Conservation (phyloP, 92 coral and sea anemone genomes). For the Zoanthus sociatus region DNA sequence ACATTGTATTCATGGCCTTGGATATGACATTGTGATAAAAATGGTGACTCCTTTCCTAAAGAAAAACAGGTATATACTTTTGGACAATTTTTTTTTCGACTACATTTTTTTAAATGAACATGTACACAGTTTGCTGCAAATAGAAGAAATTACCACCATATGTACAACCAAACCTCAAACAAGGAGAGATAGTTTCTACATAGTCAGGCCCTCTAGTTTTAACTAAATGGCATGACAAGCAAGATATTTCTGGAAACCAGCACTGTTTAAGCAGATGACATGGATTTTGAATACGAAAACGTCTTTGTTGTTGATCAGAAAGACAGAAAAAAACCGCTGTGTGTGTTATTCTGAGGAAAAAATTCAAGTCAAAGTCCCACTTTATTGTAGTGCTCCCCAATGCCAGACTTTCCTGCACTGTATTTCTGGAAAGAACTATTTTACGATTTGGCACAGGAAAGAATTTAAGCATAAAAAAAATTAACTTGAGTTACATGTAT, state of each 20-base stretch:
- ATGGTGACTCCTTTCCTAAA: slow-evolving; percentile 60
- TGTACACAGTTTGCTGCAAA: slow-evolving; percentile 50
- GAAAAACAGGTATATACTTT: slow-evolving; percentile 34
- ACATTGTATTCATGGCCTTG: slow-evolving; percentile 30
- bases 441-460: slow-evolving; percentile 37
- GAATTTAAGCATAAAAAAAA: slow-evolving; percentile 17
- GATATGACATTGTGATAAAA: slow-evolving; percentile 46
- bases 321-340: slow-evolving; percentile 27
- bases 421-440: slow-evolving; percentile 41
- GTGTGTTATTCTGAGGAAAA: slow-evolving; percentile 40
- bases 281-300: background rate
- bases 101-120: slow-evolving; percentile 37
- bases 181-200: slow-evolving; percentile 27
- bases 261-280: background rate
- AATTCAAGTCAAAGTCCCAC: slow-evolving; percentile 23
- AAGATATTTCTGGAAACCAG: background rate
- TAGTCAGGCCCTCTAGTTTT: background rate
- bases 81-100: slow-evolving; percentile 50
- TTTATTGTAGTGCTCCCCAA: slow-evolving; percentile 50
- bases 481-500: background rate
- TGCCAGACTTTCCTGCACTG: slow-evolving; percentile 44
- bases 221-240: background rate
- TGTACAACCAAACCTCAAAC: slow-evolving; percentile 40
- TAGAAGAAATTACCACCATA: slow-evolving; percentile 57
- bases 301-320: background rate